Percentiles rank a stretch among this genome's conserved stretches.
These are phyloP conservation scores for Hippocampus zosterae DNA, from an alignment of 2,113 vertebrate species.

Conservation along the genomic window DNA sequence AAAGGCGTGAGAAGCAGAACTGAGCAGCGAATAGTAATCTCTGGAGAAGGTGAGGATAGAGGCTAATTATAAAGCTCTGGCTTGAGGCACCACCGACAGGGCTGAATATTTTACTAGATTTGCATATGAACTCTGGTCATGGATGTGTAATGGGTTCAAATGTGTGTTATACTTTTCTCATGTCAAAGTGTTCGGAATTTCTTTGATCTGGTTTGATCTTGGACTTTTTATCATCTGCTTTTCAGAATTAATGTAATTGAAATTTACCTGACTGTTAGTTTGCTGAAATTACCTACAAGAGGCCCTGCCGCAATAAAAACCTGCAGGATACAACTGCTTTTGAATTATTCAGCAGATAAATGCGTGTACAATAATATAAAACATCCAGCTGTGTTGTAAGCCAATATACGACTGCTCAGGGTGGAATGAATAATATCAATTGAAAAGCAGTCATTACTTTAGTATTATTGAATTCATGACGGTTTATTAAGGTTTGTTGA, in stretches of 20 bases:
- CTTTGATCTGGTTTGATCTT: not conserved
- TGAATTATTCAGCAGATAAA: not conserved
- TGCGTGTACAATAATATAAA: not conserved
- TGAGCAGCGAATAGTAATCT: slow-evolving; percentile 5
- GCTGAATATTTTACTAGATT: slow-evolving; percentile 1
- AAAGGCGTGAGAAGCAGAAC: not conserved
- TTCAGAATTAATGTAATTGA: not conserved
- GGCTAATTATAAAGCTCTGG: slow-evolving; percentile 29
- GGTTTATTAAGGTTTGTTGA: not conserved
- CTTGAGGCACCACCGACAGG: slow-evolving; percentile 12
- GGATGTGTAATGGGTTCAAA: not conserved
- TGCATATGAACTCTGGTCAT: not conserved
- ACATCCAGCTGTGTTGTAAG: not conserved
- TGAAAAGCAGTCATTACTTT: not conserved
- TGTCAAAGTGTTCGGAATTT: not conserved
- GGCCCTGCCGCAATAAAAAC: not conserved
- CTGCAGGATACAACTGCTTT: not conserved
- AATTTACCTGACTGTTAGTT: not conserved
- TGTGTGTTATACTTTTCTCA: not conserved
- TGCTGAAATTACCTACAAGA: not conserved
- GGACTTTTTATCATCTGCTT: not conserved
- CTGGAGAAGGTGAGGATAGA: slow-evolving; percentile 23
- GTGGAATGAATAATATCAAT: not conserved
- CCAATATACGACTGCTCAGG: not conserved
- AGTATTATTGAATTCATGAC: not conserved